Evolutionary conservation across 2,888 invertebrate genomes (phyloP).

Genomic region (Hanleya hanleyi): DNA sequence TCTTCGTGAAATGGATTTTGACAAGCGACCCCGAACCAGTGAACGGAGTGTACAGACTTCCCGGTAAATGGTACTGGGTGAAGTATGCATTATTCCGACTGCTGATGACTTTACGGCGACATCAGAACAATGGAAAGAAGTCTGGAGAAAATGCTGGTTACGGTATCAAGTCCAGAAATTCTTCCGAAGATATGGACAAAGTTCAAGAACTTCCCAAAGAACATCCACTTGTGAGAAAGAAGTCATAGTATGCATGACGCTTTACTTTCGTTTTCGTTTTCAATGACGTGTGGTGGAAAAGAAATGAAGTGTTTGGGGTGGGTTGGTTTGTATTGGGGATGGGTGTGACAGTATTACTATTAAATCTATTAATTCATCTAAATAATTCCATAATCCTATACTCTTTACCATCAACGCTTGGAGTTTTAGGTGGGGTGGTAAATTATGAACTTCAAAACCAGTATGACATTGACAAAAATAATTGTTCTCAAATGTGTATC

Average conservation of each 20-base stretch:
- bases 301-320: too few relatives aligned
- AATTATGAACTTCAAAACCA: too few relatives aligned
- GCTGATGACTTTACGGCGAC: conserved; percentile 77
- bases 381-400: too few relatives aligned
- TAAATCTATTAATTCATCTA: too few relatives aligned
- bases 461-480: too few relatives aligned
- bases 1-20: conserved; percentile 14
- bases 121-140: conserved; percentile 51
- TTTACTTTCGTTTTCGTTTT: not conserved
- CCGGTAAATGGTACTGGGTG: conserved; percentile 80
- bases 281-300: too few relatives aligned
- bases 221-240: conserved; percentile 57
- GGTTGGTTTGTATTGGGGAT: too few relatives aligned
- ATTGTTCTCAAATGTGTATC: too few relatives aligned
- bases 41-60: conserved; percentile 78
- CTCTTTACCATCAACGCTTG: too few relatives aligned
- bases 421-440: too few relatives aligned
- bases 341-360: too few relatives aligned
- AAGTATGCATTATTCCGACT: conserved; percentile 78
- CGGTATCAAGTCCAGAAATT: conserved; percentile 75
- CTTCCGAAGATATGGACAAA: conserved; percentile 77
- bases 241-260: not conserved
- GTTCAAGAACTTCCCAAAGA: conserved; percentile 78
- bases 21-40: conserved; percentile 74
- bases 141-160: conserved; percentile 65